Base-by-base conservation (phyloP, 2,888 invertebrate genomes). In the Tinea semifulvella region DNA sequence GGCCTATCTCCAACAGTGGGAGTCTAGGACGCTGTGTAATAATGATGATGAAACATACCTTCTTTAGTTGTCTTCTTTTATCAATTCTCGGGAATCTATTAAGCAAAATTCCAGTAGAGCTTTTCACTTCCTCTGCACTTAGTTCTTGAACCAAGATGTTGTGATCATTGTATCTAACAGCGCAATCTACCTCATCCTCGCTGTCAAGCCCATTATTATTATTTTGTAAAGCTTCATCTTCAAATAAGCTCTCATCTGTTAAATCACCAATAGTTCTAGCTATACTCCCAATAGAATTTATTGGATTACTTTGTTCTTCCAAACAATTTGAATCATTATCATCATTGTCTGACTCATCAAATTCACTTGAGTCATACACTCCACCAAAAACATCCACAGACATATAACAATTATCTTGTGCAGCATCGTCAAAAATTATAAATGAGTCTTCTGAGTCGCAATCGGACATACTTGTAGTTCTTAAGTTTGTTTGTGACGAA, bases 391-490 rank as follows among this genome's bases (percentile, higher is more conserved):
- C 71, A 49, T 80, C 77, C 1, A 68, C 67, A 0, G 75, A 63
- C 0, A 68, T 70, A 42, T 71, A 79, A 44, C 80, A 79, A 47
- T 60, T 68, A 42, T 73, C 72, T 0, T 36, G 17, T 3, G 71
- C 71, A 1, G 65, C 61, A 0, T 76, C 80, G 42, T 79, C 76
- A 5, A 83, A 83, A 4, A 84, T 64, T 1, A 85, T 82, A 51
- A 84, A 85, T 0, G 84, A 84, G 56, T 85, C 85, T 54, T 85
- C 85, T 0, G 84, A 84, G n/a, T 82, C 84, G 42, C 83, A 83
- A 42, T 83, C 84, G 0, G 83, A 84, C 1, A 67, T 53, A 28
- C 58, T 52, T 2, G 71, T 54, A 1, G 48, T 44, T 17, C 43
- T 36, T 2, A 36, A 51, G 27, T 50, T 55, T 0, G 58, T 44